These are phyloP conservation scores for Andrena fulva DNA, from an alignment of 2,888 invertebrate species.

Conservation along the genomic window DNA sequence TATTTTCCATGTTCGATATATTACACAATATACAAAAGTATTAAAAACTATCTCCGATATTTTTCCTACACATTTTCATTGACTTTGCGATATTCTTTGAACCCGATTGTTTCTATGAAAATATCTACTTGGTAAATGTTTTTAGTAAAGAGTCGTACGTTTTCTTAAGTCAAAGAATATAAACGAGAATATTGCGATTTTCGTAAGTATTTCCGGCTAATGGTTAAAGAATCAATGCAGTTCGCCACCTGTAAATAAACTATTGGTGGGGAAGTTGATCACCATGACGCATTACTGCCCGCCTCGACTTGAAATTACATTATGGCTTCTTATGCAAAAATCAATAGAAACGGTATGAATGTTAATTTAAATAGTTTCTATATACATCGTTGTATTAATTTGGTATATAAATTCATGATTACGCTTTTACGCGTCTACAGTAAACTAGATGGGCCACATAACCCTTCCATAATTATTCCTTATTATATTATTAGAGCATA, in stretches of 20 bases:
- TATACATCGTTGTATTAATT: neutral
- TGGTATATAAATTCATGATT: neutral
- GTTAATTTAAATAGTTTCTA: neutral
- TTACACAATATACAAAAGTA: neutral
- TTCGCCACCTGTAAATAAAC: no score
- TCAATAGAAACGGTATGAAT: neutral
- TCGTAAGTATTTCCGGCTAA: no score
- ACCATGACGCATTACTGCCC: neutral
- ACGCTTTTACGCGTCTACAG: no score
- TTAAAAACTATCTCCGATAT: neutral
- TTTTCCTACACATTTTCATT: neutral
- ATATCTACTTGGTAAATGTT: neutral
- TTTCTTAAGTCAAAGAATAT: neutral
- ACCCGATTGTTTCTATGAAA: neutral
- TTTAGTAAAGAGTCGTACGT: neutral
- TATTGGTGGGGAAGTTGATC: conserved; percentile 16
- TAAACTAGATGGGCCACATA: neutral
- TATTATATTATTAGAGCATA: neutral
- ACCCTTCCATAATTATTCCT: neutral
- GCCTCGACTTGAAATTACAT: neutral
- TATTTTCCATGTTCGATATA: conserved; percentile 1
- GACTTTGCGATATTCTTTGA: neutral
- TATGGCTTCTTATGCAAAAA: neutral
- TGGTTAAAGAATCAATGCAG: no score
- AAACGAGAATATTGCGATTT: neutral